These are phyloP conservation scores for Acridotheres tristis DNA, from an alignment of 2,797 vertebrate genomes.

Conservation along the genomic window DNA sequence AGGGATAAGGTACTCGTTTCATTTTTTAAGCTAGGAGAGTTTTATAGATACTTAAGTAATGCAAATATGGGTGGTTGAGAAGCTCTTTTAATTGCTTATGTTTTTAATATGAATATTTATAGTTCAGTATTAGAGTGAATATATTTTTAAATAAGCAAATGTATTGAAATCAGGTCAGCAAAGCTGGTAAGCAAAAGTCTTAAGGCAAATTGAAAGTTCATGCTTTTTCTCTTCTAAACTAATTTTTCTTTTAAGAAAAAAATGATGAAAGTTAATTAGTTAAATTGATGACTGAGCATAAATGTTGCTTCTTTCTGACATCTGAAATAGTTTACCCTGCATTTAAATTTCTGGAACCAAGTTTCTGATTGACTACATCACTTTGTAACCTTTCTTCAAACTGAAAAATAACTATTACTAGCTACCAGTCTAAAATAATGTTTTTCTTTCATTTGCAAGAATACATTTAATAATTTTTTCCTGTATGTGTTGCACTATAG, in stretches of 20 bases:
- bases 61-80: neutral
- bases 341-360: slow-evolving; percentile 47
- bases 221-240: slow-evolving; percentile 18
- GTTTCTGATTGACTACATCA: neutral
- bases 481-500: slow-evolving; percentile 66
- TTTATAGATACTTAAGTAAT: neutral
- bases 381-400: slow-evolving; percentile 9
- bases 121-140: neutral
- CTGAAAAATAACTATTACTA: neutral
- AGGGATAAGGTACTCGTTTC: neutral
- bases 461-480: neutral
- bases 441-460: neutral
- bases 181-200: slow-evolving; percentile 21
- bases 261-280: slow-evolving; percentile 22
- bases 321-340: neutral
- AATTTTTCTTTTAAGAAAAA: slow-evolving; percentile 16
- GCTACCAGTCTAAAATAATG: neutral
- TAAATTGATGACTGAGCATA: slow-evolving; percentile 21
- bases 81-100: neutral
- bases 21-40: neutral
- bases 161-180: slow-evolving; percentile 13
- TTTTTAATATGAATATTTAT: neutral
- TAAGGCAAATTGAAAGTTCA: neutral
- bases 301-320: neutral
- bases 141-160: slow-evolving; percentile 28